These are phyloP conservation scores for Campopleginae sp. DNA, from an alignment of 2,888 invertebrate genomes.

Conservation along the genomic window DNA sequence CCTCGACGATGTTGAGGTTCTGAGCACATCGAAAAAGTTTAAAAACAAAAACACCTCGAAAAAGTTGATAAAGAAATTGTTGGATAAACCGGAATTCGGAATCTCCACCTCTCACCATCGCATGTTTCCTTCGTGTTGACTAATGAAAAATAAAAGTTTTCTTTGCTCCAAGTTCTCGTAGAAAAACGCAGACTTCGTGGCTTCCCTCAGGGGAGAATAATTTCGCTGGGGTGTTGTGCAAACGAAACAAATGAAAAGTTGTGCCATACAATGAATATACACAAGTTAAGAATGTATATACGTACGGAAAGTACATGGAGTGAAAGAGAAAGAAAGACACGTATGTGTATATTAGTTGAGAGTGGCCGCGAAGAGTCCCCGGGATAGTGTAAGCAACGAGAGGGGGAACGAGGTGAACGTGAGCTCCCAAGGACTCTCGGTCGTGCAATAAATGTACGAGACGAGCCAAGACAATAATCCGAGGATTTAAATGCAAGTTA, in stretches of 20 bases:
- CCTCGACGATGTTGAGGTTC: too few species aligned
- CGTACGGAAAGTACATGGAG: background rate
- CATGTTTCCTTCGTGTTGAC: background rate
- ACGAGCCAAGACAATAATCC: background rate
- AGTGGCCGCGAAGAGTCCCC: constrained; percentile 6
- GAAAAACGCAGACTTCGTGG: background rate
- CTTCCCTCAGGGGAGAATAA: background rate
- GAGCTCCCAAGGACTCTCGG: constrained; percentile 59
- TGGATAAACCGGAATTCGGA: background rate
- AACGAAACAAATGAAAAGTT: background rate
- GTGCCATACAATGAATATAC: background rate
- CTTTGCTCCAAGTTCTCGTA: background rate
- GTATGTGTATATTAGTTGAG: background rate
- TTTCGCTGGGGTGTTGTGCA: background rate
- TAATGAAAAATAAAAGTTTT: background rate
- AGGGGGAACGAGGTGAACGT: constrained; percentile 53
- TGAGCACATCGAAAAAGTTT: too few species aligned
- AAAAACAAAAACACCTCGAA: too few species aligned
- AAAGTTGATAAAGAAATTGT: too few species aligned
- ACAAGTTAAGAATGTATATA: background rate
- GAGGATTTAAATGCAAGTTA: background rate
- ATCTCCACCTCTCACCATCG: background rate
- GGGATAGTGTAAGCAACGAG: constrained; percentile 40
- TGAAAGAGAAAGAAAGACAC: background rate
- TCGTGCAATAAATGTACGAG: constrained; percentile 46